Conservation (phyloP, 2,888 invertebrate species). For the Drosophila kambysellisi region DNA sequence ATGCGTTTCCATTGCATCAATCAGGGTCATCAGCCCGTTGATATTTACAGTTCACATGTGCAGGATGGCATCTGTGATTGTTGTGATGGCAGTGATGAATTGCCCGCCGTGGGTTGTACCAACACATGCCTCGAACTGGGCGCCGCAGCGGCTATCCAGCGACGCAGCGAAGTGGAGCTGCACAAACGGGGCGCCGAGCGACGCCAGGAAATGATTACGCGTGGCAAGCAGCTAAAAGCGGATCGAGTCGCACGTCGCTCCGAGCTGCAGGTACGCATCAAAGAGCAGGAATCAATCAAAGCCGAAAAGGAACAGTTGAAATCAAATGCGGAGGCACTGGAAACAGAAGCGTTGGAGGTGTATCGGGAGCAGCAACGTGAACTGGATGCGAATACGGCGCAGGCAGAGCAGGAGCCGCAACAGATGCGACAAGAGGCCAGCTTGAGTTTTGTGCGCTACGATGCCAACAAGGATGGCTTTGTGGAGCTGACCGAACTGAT, state of each 20-base stretch:
- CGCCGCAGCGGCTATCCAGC: slow-evolving; percentile 90
- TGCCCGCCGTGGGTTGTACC: slow-evolving; percentile 88
- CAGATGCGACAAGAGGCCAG: slow-evolving; percentile 88
- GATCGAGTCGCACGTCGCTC: slow-evolving; percentile 90
- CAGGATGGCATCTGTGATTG: slow-evolving; percentile 98
- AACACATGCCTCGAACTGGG: slow-evolving; percentile 94
- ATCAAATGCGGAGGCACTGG: slow-evolving; percentile 89
- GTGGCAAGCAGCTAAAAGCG: slow-evolving; percentile 90
- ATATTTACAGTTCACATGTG: slow-evolving; percentile 94
- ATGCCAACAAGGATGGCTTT: slow-evolving; percentile 92
- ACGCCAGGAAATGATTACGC: slow-evolving; percentile 90
- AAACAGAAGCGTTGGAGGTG: slow-evolving; percentile 91
- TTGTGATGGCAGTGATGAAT: slow-evolving; percentile 96
- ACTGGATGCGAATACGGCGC: slow-evolving; percentile 87
- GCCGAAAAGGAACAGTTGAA: slow-evolving; percentile 91
- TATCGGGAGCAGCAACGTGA: slow-evolving; percentile 90
- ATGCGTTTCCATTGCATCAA: slow-evolving; percentile 96
- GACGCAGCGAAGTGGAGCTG: slow-evolving; percentile 90
- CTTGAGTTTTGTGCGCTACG: slow-evolving; percentile 91
- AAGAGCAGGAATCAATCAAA: slow-evolving; percentile 92
- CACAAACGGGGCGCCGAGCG: slow-evolving; percentile 92
- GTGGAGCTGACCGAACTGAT: slow-evolving; percentile 90
- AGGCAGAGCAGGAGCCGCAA: slow-evolving; percentile 87
- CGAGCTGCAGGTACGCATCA: slow-evolving; percentile 90
- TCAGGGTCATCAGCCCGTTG: slow-evolving; percentile 90